These are phyloP conservation scores for Aethes cnicana DNA, from an alignment of 2,888 invertebrate genomes.

Conservation along the genomic window DNA sequence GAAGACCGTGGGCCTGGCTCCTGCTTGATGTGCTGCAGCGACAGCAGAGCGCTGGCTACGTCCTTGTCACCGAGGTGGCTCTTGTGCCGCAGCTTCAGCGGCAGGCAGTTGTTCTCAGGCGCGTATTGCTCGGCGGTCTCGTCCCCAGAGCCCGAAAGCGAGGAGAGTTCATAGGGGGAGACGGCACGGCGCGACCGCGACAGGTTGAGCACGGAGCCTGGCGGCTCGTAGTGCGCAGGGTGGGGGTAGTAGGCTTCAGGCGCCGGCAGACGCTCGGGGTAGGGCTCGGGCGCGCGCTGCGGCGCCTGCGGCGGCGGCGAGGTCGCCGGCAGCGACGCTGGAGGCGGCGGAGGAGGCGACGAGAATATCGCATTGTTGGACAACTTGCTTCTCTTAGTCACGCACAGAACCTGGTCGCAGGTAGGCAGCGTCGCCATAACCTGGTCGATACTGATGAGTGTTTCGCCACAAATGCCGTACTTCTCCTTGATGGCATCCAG, in stretches of 20 bases:
- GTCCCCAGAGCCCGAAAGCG: conserved; percentile 85
- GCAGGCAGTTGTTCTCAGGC: conserved; percentile 89
- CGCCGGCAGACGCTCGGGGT: conserved; percentile 73
- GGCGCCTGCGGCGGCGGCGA: conserved; percentile 80
- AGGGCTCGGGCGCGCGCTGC: conserved; percentile 78
- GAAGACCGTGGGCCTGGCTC: conserved; percentile 91
- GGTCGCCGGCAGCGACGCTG: conserved; percentile 69
- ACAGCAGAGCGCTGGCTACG: conserved; percentile 91
- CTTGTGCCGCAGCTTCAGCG: conserved; percentile 95
- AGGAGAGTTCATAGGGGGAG: conserved; percentile 91
- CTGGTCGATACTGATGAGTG: conserved; percentile 93
- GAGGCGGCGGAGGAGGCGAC: conserved; percentile 79
- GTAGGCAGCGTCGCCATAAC: conserved; percentile 93
- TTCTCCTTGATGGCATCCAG: conserved; percentile 96
- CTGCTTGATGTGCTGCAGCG: conserved; percentile 92
- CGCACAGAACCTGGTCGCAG: conserved; percentile 91
- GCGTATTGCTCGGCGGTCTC: conserved; percentile 79
- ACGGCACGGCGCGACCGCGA: conserved; percentile 85
- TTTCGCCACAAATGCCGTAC: conserved; percentile 94
- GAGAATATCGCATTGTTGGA: conserved; percentile 79
- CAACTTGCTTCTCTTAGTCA: conserved; percentile 87
- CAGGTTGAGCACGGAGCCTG: conserved; percentile 87
- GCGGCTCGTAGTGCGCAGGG: conserved; percentile 82
- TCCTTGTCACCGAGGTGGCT: conserved; percentile 94
- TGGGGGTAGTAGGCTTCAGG: conserved; percentile 75